Base-by-base conservation (phyloP, 2,888 invertebrate genomes). In the Pterobdella sp. region DNA sequence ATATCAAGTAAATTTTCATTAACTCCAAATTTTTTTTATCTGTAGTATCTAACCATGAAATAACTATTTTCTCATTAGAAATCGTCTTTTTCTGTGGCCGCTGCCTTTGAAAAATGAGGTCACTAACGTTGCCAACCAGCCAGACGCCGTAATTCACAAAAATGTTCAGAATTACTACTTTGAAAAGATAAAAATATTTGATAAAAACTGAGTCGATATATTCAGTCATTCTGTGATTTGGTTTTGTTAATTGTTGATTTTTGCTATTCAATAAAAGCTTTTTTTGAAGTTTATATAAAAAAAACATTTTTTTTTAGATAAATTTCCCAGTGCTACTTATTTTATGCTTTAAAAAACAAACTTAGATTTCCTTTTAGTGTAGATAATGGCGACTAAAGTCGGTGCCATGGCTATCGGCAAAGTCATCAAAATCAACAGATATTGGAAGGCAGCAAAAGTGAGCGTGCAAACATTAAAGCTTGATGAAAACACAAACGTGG, bases 371-470 rank as follows among this genome's bases (percentile, higher is more conserved):
- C 37, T 37, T 67, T 67, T 42, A n/a, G 26, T 37, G 31, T n/a
- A 35, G 29, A 69, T 31, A 29, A 71, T 71, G 71, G 71, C 71
- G n/a, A 1, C 14, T 18, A 34, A 60, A 63, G 37, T 71, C 7
- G 71, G 71, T n/a, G 1, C 10, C 14, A 68, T 70, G 36, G 68
- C 68, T 18, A 64, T 69, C 14, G 73, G 73, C 29, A 73, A 73
- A 66, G 73, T 73, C 18, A 29, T 73, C 7, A 73, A 69, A 64
- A 36, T 68, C 10, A 73, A 73, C 60, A n/a, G n/a, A 7, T 69
- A 69, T 36, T 73, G 73, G 73, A 69, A 69, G 49, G 73, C 73
- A 32, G 73, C 64, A 31, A 60, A 64, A 42, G 73, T 73, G n/a
- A 73, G 73, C 36, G 73, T 73, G 3, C 69, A 69, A 37, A 52